Base-by-base conservation (phyloP, 2,113 vertebrate species). In the Heteronetta atricapilla region DNA sequence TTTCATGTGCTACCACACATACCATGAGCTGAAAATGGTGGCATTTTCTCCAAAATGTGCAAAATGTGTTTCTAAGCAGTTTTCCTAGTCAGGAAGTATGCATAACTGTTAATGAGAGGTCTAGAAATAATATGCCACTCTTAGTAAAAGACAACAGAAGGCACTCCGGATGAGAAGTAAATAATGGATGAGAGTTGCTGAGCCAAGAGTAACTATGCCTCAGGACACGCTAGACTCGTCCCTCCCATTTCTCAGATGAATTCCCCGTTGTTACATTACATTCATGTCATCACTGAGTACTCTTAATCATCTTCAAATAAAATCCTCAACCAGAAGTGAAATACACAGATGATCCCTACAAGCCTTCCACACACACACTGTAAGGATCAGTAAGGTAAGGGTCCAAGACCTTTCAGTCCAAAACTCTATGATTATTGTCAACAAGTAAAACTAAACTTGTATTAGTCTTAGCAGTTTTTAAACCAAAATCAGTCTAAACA, bases 151-250 rank as follows among this genome's bases (percentile, higher is more conserved):
- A 73, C 55, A 87, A 76, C 70, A 88, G 78, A 77, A 91, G 58
- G 26, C 70, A 74, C 87, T 82, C 53, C 69, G 82, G 28, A 76
- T 77, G 28, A 91, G 50, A 74, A 82, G 31, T 84, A 96, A 92
- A 91, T 90, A 73, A 80, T 9, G 64, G 55, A 88, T 77, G 76
- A 88, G 50, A 82, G 44, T 34, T 83, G 34, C 36, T 74, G 72
- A 86, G 59, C 55, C 64, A 91, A 83, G 33, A 70, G 68, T 74
- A 69, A 76, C 68, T 85, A 70, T 1, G 12, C 25, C 67, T 73
- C 46, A 83, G 90, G 55, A 85, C 29, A 82, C 11, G 15, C 29
- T 33, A 69, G 66, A 81, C 5, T 77, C 67, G 58, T 58, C 59
- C 50, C 18, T 21, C 58, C 26, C 8, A 2, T 80, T 82, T 48